phyloP scores from a whole-genome alignment of 2,113 vertebrate species.

The Cynoglossus semilaevis region DNA sequence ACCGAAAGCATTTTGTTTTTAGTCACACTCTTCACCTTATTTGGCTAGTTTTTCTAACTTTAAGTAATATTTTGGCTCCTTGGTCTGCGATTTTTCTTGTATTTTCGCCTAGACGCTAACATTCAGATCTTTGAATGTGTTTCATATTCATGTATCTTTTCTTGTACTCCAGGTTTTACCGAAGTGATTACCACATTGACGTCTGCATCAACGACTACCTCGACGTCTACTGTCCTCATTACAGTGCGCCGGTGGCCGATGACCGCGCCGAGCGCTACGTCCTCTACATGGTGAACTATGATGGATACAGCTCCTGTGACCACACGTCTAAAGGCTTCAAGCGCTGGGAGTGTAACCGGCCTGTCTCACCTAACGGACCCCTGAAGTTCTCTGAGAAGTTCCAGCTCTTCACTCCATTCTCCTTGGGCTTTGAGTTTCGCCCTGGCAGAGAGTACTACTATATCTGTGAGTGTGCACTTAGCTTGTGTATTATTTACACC shows the following conservation, averaged over 20 bases:
- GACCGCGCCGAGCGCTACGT: slow-evolving; percentile 91
- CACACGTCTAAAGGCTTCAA: slow-evolving; percentile 98
- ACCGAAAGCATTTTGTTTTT: no score
- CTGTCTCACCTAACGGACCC: slow-evolving; percentile 90
- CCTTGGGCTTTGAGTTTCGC: slow-evolving; percentile 96
- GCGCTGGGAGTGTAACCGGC: slow-evolving; percentile 98
- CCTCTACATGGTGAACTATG: slow-evolving; percentile 99
- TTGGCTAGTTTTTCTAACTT: no score
- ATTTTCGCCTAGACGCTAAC: no score
- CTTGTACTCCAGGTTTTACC: slow-evolving; percentile 83
- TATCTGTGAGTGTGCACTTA: slow-evolving; percentile 89
- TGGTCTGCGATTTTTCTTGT: no score
- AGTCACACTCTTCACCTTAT: no score
- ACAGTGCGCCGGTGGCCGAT: slow-evolving; percentile 85
- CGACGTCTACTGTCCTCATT: slow-evolving; percentile 97
- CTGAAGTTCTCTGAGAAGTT: slow-evolving; percentile 99
- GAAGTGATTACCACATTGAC: slow-evolving; percentile 93
- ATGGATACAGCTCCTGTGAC: slow-evolving; percentile 97
- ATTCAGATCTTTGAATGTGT: no score
- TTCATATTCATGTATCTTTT: neutral
- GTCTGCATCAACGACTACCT: slow-evolving; percentile 99
- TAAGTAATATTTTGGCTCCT: no score
- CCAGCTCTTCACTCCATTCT: slow-evolving; percentile 98
- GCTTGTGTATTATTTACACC: no score
- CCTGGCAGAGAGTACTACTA: slow-evolving; percentile 99